Evolutionary conservation across 1,140 invertebrate species (phyloP), one percentile per base, ranked within the genome.

Genomic region (Mycetomoellerius zeteki): DNA sequence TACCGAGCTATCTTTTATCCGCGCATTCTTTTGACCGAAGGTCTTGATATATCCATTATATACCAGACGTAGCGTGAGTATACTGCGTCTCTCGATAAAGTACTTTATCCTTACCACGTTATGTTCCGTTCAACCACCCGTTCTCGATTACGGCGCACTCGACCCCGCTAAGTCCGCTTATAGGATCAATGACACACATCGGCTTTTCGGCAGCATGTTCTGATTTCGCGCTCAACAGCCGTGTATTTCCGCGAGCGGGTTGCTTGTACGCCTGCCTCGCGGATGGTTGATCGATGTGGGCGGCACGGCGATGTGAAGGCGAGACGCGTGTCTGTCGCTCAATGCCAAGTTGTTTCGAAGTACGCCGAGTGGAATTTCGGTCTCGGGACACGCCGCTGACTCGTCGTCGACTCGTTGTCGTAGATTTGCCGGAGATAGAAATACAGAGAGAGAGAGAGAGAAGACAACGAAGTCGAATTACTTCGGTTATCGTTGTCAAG

Each of bases 311-410:
- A 72, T 72, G 52, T 52, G 69, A 56, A 84, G 54, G 52, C 80
- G 43, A 84, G 80, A 84, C 80, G 80, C 80, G 80, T 84, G 80
- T 84, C 80, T 84, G 80, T 84, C 80, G 80, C 80, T 84, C 80
- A 84, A 84, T 84, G 80, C 80, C 80, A 84, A 84, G 80, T 84
- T 84, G 80, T 84, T 84, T 60, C 54, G 24, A 84, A 84, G 80
- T 84, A 84, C 80, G 56, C 80, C 80, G 71, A 84, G 80, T 84
- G 80, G 80, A 84, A 84, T 84, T 84, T 84, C 80, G 69, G 80
- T 84, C 30, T 82, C 24, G 69, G 54, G 37, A 84, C 80, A 73
- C 54, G 69, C 80, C 80, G 71, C 54, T 24, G 69, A 84, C 80
- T 75, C 69, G 52, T 82, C 69, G 54, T 84, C 69, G 69, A 84